A percentile compares a stretch with the other conserved stretches of the same genome.
Evolutionary conservation across 2,113 vertebrate species (phyloP).

Genomic region (Dunckerocampus dactyliophorus): DNA sequence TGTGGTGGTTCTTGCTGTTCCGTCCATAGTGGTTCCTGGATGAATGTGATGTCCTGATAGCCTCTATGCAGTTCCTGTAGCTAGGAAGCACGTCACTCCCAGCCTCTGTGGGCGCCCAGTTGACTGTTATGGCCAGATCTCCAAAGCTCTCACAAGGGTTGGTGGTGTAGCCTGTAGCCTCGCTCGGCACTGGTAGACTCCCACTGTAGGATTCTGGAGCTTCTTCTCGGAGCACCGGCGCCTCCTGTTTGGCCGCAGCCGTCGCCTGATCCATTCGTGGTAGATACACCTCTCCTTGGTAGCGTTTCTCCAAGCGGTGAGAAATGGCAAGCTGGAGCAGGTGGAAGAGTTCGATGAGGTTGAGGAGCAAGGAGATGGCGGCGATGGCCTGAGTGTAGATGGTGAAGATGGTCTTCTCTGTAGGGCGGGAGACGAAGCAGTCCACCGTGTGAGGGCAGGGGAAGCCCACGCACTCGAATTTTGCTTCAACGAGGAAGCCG

Average conservation of each 20-base stretch:
- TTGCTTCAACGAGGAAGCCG: slow-evolving; percentile 80
- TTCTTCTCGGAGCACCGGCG: background rate
- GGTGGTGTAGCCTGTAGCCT: slow-evolving; percentile 1
- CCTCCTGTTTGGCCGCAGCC: background rate
- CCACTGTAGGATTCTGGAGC: slow-evolving; percentile 16
- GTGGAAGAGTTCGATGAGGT: slow-evolving; percentile 83
- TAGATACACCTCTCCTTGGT: slow-evolving; percentile 4
- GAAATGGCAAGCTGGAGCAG: slow-evolving; percentile 74
- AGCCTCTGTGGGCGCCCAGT: slow-evolving; percentile 31
- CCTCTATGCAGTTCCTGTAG: slow-evolving; percentile 61
- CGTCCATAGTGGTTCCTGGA: slow-evolving; percentile 37
- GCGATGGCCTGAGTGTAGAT: slow-evolving; percentile 90
- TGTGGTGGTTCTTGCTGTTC: slow-evolving; percentile 36
- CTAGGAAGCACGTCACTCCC: slow-evolving; percentile 53
- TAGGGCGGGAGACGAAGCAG: slow-evolving; percentile 93
- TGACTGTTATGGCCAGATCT: slow-evolving; percentile 24
- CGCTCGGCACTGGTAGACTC: slow-evolving; percentile 21
- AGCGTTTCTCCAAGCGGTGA: slow-evolving; percentile 56
- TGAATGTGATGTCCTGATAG: slow-evolving; percentile 28
- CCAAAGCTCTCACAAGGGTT: slow-evolving; percentile 43
- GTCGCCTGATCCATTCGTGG: slow-evolving; percentile 1
- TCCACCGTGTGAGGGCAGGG: slow-evolving; percentile 90
- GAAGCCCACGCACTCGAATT: slow-evolving; percentile 75
- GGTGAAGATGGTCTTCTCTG: slow-evolving; percentile 94
- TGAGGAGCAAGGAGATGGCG: slow-evolving; percentile 82